Base-by-base conservation (phyloP, 2,888 invertebrate genomes). In the Eristalis tenax region DNA sequence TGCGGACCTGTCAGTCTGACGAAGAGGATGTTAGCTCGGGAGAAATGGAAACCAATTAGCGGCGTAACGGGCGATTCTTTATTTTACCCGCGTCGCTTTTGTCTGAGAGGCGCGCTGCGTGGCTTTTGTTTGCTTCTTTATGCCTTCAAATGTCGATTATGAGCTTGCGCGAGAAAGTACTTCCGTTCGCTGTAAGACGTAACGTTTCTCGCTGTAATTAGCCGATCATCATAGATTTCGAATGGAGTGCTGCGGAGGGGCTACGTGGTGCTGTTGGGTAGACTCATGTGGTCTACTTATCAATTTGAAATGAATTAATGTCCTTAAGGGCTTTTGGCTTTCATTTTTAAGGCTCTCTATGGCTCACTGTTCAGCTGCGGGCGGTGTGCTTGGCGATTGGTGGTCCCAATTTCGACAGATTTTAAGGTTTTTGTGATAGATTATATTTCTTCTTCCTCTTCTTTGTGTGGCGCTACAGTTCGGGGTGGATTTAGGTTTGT, bases 91-190 rank as follows among this genome's bases (percentile, higher is more conserved):
- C 32, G 40, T 28, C 35, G 23, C 38, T 38, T 56, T 77, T 69
- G 26, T 38, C 69, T 38, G 61, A 35, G 63, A 13, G 38, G 10
- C 22, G 23, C 43, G 35, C 69, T 71, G 70, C 56, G 77, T 43
- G 23, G 35, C 56, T 70, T 64, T 64, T 8, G 22, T 40, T 40
- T n/a, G 63, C 32, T 59, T 38, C 56, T 23, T 18, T 8, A n/a
- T 50, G 50, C 50, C 35, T 63, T 78, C 40, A 71, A 78, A 78
- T 71, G 70, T 78, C 78, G 57, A 78, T 78, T 78, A 78, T 35
- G 61, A 78, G 32, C 32, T 22, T 15, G 22, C 57, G 57, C 40
- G 57, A 71, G 71, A 71, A 78, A 65, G 71, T 65, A 64, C 71
- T 78, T 78, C 78, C 78, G 78, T 56, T 71, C n/a, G 35, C 18